A percentile compares a stretch with the other conserved stretches of the same genome.
phyloP scores from a whole-genome alignment of 1,140 invertebrate genomes.

The Tetramorium parvispinum region DNA sequence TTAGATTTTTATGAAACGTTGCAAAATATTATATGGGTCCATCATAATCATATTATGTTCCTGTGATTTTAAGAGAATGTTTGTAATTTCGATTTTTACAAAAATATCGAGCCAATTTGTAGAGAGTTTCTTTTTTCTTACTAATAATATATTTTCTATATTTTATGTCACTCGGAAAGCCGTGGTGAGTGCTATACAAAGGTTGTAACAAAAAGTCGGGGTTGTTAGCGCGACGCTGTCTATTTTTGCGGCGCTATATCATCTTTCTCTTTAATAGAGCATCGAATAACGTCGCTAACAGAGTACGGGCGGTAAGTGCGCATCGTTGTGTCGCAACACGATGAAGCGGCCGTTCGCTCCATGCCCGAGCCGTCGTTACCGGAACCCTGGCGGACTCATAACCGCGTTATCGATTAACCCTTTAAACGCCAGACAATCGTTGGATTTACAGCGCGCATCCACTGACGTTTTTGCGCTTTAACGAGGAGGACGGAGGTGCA shows the following conservation, averaged over 20 bases:
- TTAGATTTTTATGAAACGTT: slow-evolving; percentile 6
- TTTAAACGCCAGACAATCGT: slow-evolving; percentile 51
- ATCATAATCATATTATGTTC: neutral
- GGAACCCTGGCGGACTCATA: slow-evolving; percentile 34
- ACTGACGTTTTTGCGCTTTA: slow-evolving; percentile 66
- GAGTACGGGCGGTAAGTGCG: slow-evolving; percentile 36
- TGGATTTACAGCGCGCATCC: slow-evolving; percentile 50
- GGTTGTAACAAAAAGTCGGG: slow-evolving; percentile 6
- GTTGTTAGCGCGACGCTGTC: slow-evolving; percentile 14
- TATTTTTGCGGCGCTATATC: slow-evolving; percentile 29
- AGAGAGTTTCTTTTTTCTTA: neutral
- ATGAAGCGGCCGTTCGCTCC: slow-evolving; percentile 22
- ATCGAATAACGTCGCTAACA: slow-evolving; percentile 31
- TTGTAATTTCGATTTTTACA: neutral
- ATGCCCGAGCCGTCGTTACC: slow-evolving; percentile 19
- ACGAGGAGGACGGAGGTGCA: slow-evolving; percentile 32
- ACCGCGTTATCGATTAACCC: slow-evolving; percentile 66
- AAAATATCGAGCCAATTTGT: neutral
- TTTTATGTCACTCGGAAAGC: neutral
- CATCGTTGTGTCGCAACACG: slow-evolving; percentile 17
- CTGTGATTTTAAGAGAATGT: neutral
- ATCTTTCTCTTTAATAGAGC: slow-evolving; percentile 41
- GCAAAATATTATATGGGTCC: neutral
- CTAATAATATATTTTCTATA: neutral
- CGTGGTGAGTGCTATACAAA: neutral